Evolutionary conservation across 2,113 vertebrate species (phyloP).

Genomic region (Pelusios castaneus): DNA sequence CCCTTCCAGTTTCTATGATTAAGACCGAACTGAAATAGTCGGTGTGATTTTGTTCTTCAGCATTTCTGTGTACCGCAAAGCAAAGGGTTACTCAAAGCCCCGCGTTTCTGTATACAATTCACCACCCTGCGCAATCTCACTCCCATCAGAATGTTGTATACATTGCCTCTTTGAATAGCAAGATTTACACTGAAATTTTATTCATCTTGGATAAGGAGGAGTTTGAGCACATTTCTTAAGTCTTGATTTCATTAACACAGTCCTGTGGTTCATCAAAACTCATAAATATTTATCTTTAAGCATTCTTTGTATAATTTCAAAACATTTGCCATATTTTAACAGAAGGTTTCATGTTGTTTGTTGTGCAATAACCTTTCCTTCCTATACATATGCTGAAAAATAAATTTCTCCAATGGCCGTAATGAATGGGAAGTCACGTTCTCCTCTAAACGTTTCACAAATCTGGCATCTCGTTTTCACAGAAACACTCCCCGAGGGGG

Average conservation of each 20-base stretch:
- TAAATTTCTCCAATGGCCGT: background rate
- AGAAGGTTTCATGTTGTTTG: background rate
- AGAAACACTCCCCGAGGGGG: fast-evolving
- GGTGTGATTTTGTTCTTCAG: fast-evolving
- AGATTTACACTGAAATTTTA: background rate
- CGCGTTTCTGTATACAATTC: fast-evolving
- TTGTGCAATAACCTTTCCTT: slow-evolving; percentile 11
- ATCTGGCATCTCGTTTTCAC: background rate
- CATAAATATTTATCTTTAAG: slow-evolving; percentile 58
- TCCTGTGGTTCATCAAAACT: slow-evolving; percentile 45
- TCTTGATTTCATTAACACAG: slow-evolving; percentile 51
- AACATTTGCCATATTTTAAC: background rate
- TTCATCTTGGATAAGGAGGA: background rate
- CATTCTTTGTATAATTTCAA: slow-evolving; percentile 29
- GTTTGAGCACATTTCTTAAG: background rate
- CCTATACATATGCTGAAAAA: background rate
- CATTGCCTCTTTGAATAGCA: background rate
- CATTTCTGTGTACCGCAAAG: fast-evolving
- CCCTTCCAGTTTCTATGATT: too few relatives aligned
- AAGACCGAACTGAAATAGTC: background rate
- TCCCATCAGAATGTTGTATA: fast-evolving
- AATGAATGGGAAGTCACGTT: background rate
- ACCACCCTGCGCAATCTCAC: background rate
- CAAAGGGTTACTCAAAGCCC: background rate
- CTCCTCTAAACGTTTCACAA: background rate